These are phyloP conservation scores for Odontesthes bonariensis DNA, from an alignment of 2,113 vertebrate species.

Conservation along the genomic window DNA sequence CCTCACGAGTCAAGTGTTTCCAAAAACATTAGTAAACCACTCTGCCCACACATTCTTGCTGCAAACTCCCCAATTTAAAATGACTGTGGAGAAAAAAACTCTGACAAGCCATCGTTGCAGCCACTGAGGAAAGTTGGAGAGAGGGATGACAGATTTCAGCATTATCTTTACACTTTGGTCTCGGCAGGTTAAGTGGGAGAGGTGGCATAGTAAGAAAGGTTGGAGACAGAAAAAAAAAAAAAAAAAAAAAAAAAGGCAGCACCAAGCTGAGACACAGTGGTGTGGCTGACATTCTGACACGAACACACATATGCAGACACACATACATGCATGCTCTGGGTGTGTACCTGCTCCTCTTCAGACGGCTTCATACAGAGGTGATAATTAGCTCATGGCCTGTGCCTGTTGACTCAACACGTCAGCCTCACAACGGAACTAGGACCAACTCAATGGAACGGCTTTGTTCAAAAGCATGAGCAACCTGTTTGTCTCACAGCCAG, in stretches of 20 bases:
- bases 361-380: slow-evolving; percentile 72
- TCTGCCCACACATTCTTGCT: slow-evolving; percentile 63
- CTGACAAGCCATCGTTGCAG: slow-evolving; percentile 40
- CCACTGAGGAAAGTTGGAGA: slow-evolving; percentile 15
- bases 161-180: slow-evolving; percentile 51
- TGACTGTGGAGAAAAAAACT: slow-evolving; percentile 41
- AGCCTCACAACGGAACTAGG: slow-evolving; percentile 33
- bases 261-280: slow-evolving; percentile 39
- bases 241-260: slow-evolving; percentile 18
- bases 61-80: slow-evolving; percentile 46
- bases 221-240: slow-evolving; percentile 15
- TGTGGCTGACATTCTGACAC: slow-evolving; percentile 57
- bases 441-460: slow-evolving; percentile 21
- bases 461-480: slow-evolving; percentile 62
- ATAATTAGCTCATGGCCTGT: slow-evolving; percentile 74
- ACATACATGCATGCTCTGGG: slow-evolving; percentile 15
- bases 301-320: slow-evolving; percentile 25
- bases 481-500: slow-evolving; percentile 65
- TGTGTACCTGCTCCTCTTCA: slow-evolving; percentile 60
- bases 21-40: slow-evolving; percentile 65
- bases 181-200: slow-evolving; percentile 58
- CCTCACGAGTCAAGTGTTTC: slow-evolving; percentile 62
- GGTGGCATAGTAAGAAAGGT: slow-evolving; percentile 28
- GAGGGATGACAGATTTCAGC: slow-evolving; percentile 37
- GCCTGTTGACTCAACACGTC: slow-evolving; percentile 57